phyloP scores from a whole-genome alignment of 2,888 invertebrate genomes.

The Acleris emargana region DNA sequence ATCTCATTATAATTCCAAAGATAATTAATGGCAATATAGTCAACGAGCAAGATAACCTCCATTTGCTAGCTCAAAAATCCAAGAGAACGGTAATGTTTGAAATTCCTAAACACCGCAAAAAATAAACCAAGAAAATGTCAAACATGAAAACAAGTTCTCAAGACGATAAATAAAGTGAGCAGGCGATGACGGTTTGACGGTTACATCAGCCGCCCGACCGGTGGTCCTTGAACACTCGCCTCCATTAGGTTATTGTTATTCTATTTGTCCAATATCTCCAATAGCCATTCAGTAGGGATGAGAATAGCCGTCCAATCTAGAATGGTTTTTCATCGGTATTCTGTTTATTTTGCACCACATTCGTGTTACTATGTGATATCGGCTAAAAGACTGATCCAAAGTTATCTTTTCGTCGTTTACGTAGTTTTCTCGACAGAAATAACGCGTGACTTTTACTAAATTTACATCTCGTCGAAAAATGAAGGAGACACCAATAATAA shows the following conservation, averaged over 20 bases:
- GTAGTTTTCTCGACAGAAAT: conserved; percentile 8
- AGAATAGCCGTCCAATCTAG: conserved; percentile 19
- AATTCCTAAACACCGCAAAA: conserved; percentile 14
- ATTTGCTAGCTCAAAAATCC: not conserved
- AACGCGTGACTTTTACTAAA: not conserved
- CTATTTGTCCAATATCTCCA: conserved; percentile 34
- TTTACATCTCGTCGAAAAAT: too few relatives aligned
- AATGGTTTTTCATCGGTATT: conserved; percentile 24
- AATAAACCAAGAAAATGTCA: conserved; percentile 28
- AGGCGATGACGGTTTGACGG: conserved; percentile 28
- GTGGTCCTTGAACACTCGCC: conserved; percentile 31
- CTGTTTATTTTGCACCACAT: conserved; percentile 12
- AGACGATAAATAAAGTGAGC: conserved; percentile 23
- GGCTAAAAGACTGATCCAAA: conserved; percentile 1
- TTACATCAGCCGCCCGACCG: conserved; percentile 31
- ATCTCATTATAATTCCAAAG: not conserved
- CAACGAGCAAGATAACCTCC: not conserved
- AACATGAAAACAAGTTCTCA: conserved; percentile 28
- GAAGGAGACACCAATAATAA: conserved; percentile 17
- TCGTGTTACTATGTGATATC: not conserved
- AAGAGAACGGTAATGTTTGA: conserved; percentile 11
- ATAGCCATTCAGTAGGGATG: conserved; percentile 6
- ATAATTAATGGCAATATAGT: conserved; percentile 1
- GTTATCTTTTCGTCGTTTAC: not conserved
- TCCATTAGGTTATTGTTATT: conserved; percentile 34